Conservation (phyloP, 2,888 invertebrate genomes). For the Clanis bilineata region DNA sequence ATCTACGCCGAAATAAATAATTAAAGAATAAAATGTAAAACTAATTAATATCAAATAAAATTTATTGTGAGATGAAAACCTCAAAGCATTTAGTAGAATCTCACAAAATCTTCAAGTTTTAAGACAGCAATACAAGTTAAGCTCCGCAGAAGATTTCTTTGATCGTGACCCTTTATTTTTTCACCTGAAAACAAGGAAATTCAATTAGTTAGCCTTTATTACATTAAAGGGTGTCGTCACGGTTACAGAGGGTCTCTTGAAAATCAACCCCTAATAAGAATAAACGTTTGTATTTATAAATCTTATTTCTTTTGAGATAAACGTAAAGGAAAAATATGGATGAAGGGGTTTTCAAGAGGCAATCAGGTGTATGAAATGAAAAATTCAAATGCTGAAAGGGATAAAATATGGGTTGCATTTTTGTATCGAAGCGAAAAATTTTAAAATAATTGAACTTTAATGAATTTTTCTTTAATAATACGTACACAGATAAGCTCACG, state of each 20-base stretch:
- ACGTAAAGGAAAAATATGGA: not conserved
- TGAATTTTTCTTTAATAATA: no score
- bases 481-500: no score
- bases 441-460: no score
- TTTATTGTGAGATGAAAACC: not conserved
- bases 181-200: constrained; percentile 20
- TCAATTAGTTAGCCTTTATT: constrained; percentile 27
- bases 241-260: constrained; percentile 6
- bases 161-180: constrained; percentile 23
- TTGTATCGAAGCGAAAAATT: no score
- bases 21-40: not conserved
- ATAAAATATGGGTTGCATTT: not conserved
- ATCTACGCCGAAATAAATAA: no score
- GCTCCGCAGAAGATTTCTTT: constrained; percentile 9
- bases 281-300: constrained; percentile 8
- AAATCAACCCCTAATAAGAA: not conserved
- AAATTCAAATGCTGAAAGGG: not conserved
- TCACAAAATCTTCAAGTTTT: not conserved
- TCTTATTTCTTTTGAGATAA: constrained; percentile 1
- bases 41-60: not conserved
- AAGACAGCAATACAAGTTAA: not conserved
- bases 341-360: not conserved
- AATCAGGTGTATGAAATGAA: not conserved
- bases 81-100: not conserved
- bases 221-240: constrained; percentile 13